Evolutionary conservation across 2,888 invertebrate species (phyloP).

Genomic region (Macrosiphum euphorbiae): DNA sequence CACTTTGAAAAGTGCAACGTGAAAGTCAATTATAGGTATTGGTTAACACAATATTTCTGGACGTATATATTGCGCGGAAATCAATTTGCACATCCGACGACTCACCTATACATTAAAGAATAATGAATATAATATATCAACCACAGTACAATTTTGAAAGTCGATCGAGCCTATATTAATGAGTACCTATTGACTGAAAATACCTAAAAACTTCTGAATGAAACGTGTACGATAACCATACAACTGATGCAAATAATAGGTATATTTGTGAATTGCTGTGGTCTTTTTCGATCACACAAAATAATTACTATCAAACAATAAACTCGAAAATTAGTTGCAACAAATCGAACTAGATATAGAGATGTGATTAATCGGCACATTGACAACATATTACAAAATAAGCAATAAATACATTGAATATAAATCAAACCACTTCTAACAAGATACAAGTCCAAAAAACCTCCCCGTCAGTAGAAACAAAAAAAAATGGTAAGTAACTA

Average conservation of each 20-base stretch:
- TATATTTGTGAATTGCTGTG: not conserved
- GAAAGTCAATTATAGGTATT: not conserved
- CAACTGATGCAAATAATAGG: not conserved
- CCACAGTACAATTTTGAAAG: not conserved
- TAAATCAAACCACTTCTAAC: not conserved
- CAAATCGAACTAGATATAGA: not conserved
- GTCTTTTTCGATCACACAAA: not conserved
- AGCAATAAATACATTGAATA: not conserved
- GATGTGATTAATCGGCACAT: not conserved
- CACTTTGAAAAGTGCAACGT: not conserved
- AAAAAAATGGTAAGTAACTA: not conserved
- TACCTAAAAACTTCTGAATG: not conserved
- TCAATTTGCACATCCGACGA: not conserved
- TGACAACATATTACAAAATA: not conserved
- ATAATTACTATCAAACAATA: not conserved
- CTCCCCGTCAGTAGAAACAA: not conserved
- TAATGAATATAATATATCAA: not conserved
- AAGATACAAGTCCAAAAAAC: not conserved
- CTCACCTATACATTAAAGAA: not conserved
- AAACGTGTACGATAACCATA: not conserved
- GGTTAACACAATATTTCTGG: not conserved
- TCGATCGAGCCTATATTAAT: not conserved
- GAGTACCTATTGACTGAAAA: not conserved
- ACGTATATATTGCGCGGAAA: not conserved
- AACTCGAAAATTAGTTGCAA: not conserved